These are phyloP conservation scores for Sylvilagus bachmani DNA, from an alignment of 2,113 vertebrate genomes.

Conservation along the genomic window DNA sequence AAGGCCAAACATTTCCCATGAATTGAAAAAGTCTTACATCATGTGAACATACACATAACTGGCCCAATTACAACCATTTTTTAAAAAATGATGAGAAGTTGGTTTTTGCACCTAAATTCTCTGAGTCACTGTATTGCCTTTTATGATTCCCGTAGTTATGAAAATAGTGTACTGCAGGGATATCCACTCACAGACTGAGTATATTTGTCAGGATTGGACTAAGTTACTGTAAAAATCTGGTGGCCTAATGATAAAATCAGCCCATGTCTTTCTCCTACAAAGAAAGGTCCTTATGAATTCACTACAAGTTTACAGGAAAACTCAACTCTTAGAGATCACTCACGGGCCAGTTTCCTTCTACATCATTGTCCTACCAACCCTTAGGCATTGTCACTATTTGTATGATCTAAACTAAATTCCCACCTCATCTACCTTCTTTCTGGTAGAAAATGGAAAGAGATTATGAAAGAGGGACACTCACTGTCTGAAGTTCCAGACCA, in stretches of 20 bases:
- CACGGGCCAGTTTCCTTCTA: background rate
- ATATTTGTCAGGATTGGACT: background rate
- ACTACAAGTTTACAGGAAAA: background rate
- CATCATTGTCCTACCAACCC: background rate
- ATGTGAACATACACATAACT: background rate
- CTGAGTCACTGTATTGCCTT: background rate
- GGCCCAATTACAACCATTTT: background rate
- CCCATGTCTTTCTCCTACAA: background rate
- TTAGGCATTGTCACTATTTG: background rate
- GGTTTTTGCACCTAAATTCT: background rate
- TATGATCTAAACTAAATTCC: background rate
- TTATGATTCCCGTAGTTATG: background rate
- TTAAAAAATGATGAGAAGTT: background rate
- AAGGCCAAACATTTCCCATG: background rate
- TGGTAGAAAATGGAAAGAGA: background rate
- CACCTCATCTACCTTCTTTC: background rate
- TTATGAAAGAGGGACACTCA: background rate
- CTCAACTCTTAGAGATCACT: background rate
- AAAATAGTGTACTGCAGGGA: background rate
- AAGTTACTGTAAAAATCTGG: background rate
- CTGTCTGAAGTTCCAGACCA: background rate
- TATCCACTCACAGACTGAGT: background rate
- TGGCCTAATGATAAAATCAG: background rate
- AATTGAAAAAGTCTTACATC: background rate
- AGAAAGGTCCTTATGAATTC: background rate